Base-by-base conservation (phyloP, 2,113 vertebrate species). In the Proterorhinus semilunaris region DNA sequence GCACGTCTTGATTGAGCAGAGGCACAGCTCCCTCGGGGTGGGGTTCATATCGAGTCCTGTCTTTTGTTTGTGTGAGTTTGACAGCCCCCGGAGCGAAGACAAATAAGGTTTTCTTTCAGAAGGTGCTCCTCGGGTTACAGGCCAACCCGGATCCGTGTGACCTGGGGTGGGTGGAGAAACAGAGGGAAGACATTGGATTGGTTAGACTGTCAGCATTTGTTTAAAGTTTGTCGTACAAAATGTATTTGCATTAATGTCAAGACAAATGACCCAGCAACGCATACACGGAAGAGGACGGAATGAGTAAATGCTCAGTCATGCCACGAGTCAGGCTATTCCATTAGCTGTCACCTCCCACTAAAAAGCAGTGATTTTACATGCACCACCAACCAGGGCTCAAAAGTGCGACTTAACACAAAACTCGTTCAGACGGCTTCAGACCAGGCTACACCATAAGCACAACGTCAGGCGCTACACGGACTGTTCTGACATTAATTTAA, bases 141-240 rank as follows among this genome's bases (percentile, higher is more conserved):
- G 45, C 21, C 47, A 4, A 13, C 52, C 42, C 48, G 44, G 36
- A 66, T 70, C 66, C 62, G 48, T 68, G 55, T 57, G 51, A 58
- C 45, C 42, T 16, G 53, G 51, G 59, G 66, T 46, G 49, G 61
- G 21, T 15, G 7, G 54, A 17, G 55, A 80, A 73, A 69, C 7
- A 71, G 71, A 76, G 10, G 68, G 17, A 9, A 45, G 55, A 79
- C 64, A 79, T 10, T 21, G 21, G 12, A 54, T 59, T 58, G 21
- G 55, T 12, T 42, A 42, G 8, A 58, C 7, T 62, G 27, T 48
- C 42, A 71, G 51, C 4, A n/a, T 36, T 36, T 36, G 27, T 36
- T 36, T 36, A 36, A 4, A 3, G 4, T 5, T 36, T 36, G 27
- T 36, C 27, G 27, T 36, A 4, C 4, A 36, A 36, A 36, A 36